These are phyloP conservation scores for Fabriciana adippe DNA, from an alignment of 2,888 invertebrate genomes.

Conservation along the genomic window DNA sequence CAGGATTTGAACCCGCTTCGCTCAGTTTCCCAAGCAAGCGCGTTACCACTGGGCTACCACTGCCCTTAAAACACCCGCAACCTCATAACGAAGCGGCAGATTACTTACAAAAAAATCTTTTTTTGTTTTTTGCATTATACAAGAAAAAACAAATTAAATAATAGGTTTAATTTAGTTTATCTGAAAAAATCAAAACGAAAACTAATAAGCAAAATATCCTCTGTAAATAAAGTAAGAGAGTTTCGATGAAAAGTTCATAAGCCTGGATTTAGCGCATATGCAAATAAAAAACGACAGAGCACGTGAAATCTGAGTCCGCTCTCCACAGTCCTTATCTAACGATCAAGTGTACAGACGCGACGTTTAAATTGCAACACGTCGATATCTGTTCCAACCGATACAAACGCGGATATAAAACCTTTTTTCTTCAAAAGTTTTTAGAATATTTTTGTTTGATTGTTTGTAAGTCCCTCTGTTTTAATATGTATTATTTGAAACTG, in stretches of 20 bases:
- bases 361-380: conserved; percentile 50
- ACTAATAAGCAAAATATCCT: not conserved
- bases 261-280: not conserved
- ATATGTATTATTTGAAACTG: not conserved
- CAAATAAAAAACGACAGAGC: conserved; percentile 1
- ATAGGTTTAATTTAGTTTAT: too few relatives aligned
- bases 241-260: conserved; percentile 2
- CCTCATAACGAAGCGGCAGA: too few relatives aligned
- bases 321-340: not conserved
- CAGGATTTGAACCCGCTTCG: too few relatives aligned
- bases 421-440: not conserved
- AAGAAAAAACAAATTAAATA: too few relatives aligned
- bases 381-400: conserved; percentile 39
- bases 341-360: conserved; percentile 15
- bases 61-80: too few relatives aligned
- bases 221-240: not conserved
- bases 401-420: conserved; percentile 26
- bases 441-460: not conserved
- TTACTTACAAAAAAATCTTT: too few relatives aligned
- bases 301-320: conserved; percentile 17
- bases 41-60: too few relatives aligned
- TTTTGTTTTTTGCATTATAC: too few relatives aligned
- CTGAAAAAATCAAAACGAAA: not conserved
- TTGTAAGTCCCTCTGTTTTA: not conserved
- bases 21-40: too few relatives aligned